Evolutionary conservation across 1,140 invertebrate species (phyloP).

Genomic region (Atta cephalotes): DNA sequence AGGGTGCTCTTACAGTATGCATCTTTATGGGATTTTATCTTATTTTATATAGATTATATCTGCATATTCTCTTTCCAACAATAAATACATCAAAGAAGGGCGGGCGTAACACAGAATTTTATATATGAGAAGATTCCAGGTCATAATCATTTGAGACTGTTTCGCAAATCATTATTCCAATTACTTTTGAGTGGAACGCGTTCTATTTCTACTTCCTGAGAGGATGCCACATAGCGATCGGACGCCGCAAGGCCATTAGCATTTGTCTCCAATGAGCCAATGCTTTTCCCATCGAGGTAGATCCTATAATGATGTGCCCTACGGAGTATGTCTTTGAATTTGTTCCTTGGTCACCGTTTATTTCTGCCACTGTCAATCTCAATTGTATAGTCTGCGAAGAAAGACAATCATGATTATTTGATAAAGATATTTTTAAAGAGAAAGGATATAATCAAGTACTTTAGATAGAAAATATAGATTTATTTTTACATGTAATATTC

Average conservation of each 20-base stretch:
- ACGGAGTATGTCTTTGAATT: constrained; percentile 87
- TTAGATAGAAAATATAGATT: background rate
- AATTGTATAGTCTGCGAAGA: constrained; percentile 89
- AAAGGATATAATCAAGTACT: too few species aligned
- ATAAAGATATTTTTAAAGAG: background rate
- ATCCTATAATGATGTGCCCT: constrained; percentile 91
- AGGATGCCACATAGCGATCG: constrained; percentile 94
- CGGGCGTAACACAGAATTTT: constrained; percentile 37
- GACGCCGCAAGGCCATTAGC: constrained; percentile 92
- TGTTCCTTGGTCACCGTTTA: constrained; percentile 80
- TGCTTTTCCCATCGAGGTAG: constrained; percentile 89
- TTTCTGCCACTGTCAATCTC: constrained; percentile 89
- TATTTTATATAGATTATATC: constrained; percentile 46
- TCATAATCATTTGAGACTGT: constrained; percentile 10
- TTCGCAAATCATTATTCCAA: background rate
- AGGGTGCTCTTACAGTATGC: background rate
- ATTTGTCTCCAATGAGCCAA: constrained; percentile 94
- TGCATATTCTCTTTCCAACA: background rate
- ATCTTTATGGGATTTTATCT: constrained; percentile 18
- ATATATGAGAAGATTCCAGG: constrained; percentile 2
- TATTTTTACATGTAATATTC: background rate
- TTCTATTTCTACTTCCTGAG: constrained; percentile 87
- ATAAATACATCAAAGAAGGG: constrained; percentile 40
- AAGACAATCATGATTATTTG: constrained; percentile 71
- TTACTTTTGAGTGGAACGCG: background rate